A percentile compares a stretch with the other conserved stretches of the same genome.
Evolutionary conservation across 1,140 invertebrate genomes (phyloP).

Genomic region (Paraescarpia echinospica): DNA sequence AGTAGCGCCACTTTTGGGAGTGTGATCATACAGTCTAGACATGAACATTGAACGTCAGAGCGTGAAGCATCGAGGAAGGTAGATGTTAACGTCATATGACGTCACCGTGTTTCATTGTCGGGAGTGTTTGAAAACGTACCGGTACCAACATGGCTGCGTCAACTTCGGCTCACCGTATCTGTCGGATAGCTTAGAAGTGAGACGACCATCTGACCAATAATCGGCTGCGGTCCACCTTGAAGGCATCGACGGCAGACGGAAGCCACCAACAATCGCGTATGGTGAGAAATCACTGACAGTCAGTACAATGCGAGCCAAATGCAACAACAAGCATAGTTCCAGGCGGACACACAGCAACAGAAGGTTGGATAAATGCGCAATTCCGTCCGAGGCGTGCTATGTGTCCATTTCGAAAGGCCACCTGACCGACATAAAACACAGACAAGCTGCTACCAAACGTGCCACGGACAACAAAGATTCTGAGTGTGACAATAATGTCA

Average conservation of each 20-base stretch:
- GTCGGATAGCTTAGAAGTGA: background rate
- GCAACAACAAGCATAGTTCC: background rate
- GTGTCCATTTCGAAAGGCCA: background rate
- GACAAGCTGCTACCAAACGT: background rate
- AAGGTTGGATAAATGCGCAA: background rate
- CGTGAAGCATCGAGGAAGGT: background rate
- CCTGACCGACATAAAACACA: background rate
- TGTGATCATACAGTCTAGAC: background rate
- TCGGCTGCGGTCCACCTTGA: background rate
- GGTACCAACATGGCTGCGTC: background rate
- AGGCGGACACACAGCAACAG: background rate
- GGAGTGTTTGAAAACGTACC: background rate
- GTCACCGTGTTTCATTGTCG: background rate
- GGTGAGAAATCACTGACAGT: background rate
- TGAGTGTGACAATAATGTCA: background rate
- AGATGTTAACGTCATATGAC: background rate
- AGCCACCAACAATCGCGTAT: background rate
- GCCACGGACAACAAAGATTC: background rate
- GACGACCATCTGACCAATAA: background rate
- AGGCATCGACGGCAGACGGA: background rate
- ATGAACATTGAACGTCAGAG: background rate
- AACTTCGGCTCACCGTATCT: background rate
- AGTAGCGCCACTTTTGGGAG: too few relatives aligned
- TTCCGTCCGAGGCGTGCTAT: background rate
- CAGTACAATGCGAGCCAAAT: background rate